Evolutionary conservation across 1,140 invertebrate species (phyloP).

Genomic region (Psilanteris sp.): DNA sequence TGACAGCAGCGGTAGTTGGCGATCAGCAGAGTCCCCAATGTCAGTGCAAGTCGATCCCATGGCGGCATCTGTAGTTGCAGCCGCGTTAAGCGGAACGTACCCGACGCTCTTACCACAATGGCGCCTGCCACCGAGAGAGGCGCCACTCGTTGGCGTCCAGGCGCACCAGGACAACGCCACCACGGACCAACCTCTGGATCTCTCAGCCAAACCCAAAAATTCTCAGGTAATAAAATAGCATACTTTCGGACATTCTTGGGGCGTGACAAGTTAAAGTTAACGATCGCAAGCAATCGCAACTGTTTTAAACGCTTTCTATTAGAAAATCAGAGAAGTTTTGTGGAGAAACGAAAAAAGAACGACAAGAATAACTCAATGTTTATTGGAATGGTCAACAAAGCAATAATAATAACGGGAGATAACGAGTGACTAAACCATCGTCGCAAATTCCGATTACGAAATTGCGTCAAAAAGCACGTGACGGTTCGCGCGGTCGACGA

Average conservation of each 20-base stretch:
- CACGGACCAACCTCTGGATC: conserved; percentile 87
- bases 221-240: conserved; percentile 77
- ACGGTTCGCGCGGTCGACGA: conserved; percentile 13
- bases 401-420: too few relatives aligned
- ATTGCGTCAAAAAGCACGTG: conserved; percentile 39
- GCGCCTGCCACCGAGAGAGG: conserved; percentile 80
- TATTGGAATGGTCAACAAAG: too few relatives aligned
- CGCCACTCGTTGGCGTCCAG: conserved; percentile 79
- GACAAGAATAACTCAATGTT: too few relatives aligned
- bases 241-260: too few relatives aligned
- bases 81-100: conserved; percentile 82
- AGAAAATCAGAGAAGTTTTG: too few relatives aligned
- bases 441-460: conserved; percentile 9
- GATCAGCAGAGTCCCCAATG: conserved; percentile 80
- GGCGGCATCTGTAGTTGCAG: conserved; percentile 83
- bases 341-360: too few relatives aligned
- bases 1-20: conserved; percentile 79
- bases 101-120: conserved; percentile 81
- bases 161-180: conserved; percentile 77
- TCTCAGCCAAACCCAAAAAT: conserved; percentile 85
- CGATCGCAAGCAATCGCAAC: too few relatives aligned
- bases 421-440: background rate
- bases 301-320: too few relatives aligned
- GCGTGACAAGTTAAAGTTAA: too few relatives aligned
- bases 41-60: conserved; percentile 81